Conservation (phyloP, 2,113 vertebrate species). For the Cyprinodon tularosa region DNA sequence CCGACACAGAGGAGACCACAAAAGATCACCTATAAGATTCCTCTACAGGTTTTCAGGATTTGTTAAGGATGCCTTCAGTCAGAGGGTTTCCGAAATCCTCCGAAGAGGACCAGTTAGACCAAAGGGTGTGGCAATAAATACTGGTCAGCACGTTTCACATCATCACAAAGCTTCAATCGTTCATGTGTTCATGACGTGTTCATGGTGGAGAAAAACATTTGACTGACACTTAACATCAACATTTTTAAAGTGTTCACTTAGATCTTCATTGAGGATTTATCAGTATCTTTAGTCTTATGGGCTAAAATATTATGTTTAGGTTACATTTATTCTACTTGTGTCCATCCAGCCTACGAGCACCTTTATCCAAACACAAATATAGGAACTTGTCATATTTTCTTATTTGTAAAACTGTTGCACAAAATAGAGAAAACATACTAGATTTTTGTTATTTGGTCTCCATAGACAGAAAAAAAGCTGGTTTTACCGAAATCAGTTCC, state of each 20-base stretch:
- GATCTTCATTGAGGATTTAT: not conserved
- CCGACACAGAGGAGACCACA: conserved; percentile 14
- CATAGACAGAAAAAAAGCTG: not conserved
- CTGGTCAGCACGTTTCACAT: not conserved
- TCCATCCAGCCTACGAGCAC: not conserved
- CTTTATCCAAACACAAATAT: too few species aligned
- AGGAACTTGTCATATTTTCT: not conserved
- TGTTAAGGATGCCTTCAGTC: conserved; percentile 13
- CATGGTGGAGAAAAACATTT: not conserved
- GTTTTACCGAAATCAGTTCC: too few species aligned
- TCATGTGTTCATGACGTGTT: not conserved
- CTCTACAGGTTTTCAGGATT: conserved; percentile 21
- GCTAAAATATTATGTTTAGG: too few species aligned
- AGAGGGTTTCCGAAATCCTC: not conserved
- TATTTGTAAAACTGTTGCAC: too few species aligned
- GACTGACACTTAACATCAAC: not conserved
- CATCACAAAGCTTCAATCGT: not conserved
- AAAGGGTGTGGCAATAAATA: not conserved
- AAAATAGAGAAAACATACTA: not conserved
- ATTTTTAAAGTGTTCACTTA: not conserved
- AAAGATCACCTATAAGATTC: conserved; percentile 12
- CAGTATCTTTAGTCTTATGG: too few species aligned
- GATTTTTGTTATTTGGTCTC: not conserved
- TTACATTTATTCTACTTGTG: too few species aligned
- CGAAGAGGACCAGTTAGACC: not conserved